Percentiles rank a stretch among this genome's conserved stretches.
phyloP scores from a whole-genome alignment of 2,113 vertebrate species.

The Embiotoca jacksoni region DNA sequence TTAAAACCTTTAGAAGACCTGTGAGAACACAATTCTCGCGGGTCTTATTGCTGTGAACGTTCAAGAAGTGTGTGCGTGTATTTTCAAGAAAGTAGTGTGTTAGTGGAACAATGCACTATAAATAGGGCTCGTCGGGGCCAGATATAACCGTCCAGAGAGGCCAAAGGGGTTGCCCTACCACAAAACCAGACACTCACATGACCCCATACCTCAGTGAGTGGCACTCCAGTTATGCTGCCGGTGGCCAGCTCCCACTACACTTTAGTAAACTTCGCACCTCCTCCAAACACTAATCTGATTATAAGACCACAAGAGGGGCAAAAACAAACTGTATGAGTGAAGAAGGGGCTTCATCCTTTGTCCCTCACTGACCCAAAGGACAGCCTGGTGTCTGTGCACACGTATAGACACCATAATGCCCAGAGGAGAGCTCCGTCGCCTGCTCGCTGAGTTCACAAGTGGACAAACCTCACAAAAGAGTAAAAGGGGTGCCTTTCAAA shows the following conservation, averaged over 20 bases:
- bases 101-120: slow-evolving; percentile 82
- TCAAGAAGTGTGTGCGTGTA: slow-evolving; percentile 44
- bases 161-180: slow-evolving; percentile 74
- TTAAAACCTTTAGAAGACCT: too few species aligned
- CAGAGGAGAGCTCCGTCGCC: neutral
- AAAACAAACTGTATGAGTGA: neutral
- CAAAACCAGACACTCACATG: slow-evolving; percentile 69
- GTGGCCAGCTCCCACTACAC: slow-evolving; percentile 50
- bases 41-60: slow-evolving; percentile 26
- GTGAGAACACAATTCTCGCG: slow-evolving; percentile 13
- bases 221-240: slow-evolving; percentile 59
- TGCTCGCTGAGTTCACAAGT: neutral
- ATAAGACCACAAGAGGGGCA: slow-evolving; percentile 4
- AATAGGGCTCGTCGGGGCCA: slow-evolving; percentile 71
- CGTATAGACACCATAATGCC: neutral
- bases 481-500: neutral
- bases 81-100: slow-evolving; percentile 74
- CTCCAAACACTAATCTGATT: slow-evolving; percentile 29
- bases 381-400: slow-evolving; percentile 5
- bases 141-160: slow-evolving; percentile 75
- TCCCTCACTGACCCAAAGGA: neutral
- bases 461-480: too few species aligned
- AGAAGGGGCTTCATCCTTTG: neutral
- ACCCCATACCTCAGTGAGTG: slow-evolving; percentile 57
- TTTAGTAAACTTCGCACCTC: slow-evolving; percentile 48